A percentile compares a stretch with the other conserved stretches of the same genome.
Conservation (phyloP, 2,113 vertebrate genomes). For the Phycodurus eques region DNA sequence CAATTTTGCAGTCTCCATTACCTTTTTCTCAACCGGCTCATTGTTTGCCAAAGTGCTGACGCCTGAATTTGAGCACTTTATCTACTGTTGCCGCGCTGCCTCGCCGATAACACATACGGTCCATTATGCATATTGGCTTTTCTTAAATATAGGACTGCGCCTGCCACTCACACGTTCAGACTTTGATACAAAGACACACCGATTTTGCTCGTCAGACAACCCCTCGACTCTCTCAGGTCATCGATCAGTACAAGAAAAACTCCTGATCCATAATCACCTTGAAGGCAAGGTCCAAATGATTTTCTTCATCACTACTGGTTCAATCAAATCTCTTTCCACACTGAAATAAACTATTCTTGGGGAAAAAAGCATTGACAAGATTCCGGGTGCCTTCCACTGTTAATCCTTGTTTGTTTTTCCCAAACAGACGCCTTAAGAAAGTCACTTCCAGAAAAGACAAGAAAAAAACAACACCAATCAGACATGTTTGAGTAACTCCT, state of each 20-base stretch:
- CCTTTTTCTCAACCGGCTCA: slow-evolving; percentile 56
- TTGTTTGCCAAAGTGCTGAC: slow-evolving; percentile 63
- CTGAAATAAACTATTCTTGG: not conserved
- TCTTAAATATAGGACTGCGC: slow-evolving; percentile 60
- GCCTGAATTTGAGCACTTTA: slow-evolving; percentile 59
- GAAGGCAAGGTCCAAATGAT: not conserved
- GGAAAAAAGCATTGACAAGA: not conserved
- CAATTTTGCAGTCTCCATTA: slow-evolving; percentile 59
- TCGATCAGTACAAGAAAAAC: slow-evolving; percentile 11
- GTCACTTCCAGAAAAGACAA: not conserved
- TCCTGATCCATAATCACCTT: not conserved
- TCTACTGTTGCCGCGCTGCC: slow-evolving; percentile 52
- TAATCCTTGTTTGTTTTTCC: not conserved
- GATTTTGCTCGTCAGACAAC: slow-evolving; percentile 43
- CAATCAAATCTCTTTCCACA: not conserved
- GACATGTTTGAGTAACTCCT: not conserved
- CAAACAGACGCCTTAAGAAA: not conserved
- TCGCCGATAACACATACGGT: slow-evolving; percentile 45
- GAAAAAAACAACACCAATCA: not conserved
- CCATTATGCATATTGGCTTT: slow-evolving; percentile 56
- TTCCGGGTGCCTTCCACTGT: not conserved
- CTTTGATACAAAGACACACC: slow-evolving; percentile 42
- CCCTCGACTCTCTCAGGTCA: slow-evolving; percentile 7
- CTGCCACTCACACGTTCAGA: slow-evolving; percentile 47
- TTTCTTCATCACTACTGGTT: not conserved